Percentiles rank a stretch among this genome's conserved stretches.
phyloP scores from a whole-genome alignment of 1,140 invertebrate genomes.

The Laupala kohalensis region DNA sequence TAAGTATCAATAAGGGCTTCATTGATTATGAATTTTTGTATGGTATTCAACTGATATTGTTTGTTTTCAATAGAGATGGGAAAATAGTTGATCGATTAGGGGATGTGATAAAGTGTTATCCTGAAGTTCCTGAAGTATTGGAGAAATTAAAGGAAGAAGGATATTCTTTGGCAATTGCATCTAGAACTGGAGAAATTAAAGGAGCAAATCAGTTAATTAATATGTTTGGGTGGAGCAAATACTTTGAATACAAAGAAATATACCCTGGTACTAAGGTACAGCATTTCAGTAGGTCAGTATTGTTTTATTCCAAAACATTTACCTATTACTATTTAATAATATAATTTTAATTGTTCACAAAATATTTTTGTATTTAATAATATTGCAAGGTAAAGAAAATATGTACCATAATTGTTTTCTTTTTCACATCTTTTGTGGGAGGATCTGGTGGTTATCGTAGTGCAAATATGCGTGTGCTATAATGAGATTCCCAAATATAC shows the following conservation, averaged over 20 bases:
- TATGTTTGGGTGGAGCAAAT: slow-evolving; percentile 55
- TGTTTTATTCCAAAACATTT: too few species aligned
- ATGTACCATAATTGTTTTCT: too few species aligned
- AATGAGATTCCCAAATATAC: too few species aligned
- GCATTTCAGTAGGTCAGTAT: slow-evolving; percentile 52
- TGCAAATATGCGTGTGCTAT: too few species aligned
- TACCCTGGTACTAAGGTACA: slow-evolving; percentile 56
- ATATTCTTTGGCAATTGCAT: slow-evolving; percentile 46
- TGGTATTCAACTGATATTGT: neutral
- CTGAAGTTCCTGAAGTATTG: slow-evolving; percentile 47
- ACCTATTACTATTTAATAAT: too few species aligned
- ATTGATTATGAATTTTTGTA: neutral
- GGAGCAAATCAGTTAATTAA: slow-evolving; percentile 52
- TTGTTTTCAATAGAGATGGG: slow-evolving; percentile 28
- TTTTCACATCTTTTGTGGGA: too few species aligned
- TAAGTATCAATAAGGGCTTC: neutral
- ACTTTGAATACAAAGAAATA: slow-evolving; percentile 57
- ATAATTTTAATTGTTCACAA: neutral
- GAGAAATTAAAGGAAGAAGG: slow-evolving; percentile 37
- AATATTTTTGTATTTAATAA: too few species aligned
- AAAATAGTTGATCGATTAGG: slow-evolving; percentile 37
- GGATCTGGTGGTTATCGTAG: too few species aligned
- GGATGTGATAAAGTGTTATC: slow-evolving; percentile 37
- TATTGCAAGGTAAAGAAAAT: neutral
- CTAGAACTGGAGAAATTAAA: slow-evolving; percentile 47